phyloP scores from a whole-genome alignment of 2,113 vertebrate genomes.

The Pyxicephalus adspersus region DNA sequence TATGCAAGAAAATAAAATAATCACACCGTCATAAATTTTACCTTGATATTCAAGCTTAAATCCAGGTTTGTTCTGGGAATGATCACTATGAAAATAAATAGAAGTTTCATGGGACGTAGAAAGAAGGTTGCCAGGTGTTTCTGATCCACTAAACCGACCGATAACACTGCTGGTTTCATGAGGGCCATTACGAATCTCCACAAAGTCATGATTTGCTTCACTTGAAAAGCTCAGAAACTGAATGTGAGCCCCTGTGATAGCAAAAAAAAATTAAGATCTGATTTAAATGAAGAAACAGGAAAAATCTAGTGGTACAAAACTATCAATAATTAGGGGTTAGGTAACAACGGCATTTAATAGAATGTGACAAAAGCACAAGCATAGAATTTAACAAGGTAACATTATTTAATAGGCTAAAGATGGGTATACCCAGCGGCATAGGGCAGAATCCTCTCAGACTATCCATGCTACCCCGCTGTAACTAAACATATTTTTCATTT shows the following conservation, averaged over 20 bases:
- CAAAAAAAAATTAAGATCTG: not conserved
- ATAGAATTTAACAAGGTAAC: too few species aligned
- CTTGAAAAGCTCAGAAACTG: slow-evolving; percentile 98
- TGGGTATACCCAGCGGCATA: too few species aligned
- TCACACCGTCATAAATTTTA: slow-evolving; percentile 64
- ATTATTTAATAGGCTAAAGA: too few species aligned
- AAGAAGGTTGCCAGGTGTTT: slow-evolving; percentile 83
- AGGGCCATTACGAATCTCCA: slow-evolving; percentile 94
- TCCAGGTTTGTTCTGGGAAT: slow-evolving; percentile 95
- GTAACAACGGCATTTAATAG: too few species aligned
- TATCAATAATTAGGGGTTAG: too few species aligned
- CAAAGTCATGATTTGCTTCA: slow-evolving; percentile 94
- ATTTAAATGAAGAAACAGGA: too few species aligned
- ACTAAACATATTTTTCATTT: too few species aligned
- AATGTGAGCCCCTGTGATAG: slow-evolving; percentile 85
- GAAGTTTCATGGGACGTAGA: slow-evolving; percentile 93
- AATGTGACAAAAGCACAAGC: too few species aligned
- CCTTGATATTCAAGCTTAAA: slow-evolving; percentile 96
- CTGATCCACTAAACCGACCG: slow-evolving; percentile 89
- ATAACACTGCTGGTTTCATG: slow-evolving; percentile 91
- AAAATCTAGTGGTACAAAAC: too few species aligned
- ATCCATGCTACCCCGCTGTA: too few species aligned
- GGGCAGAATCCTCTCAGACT: too few species aligned
- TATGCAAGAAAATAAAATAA: too few species aligned
- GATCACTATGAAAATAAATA: slow-evolving; percentile 95